Evolutionary conservation across 2,113 vertebrate species (phyloP).

Genomic region (Chlorodrepanis virens): DNA sequence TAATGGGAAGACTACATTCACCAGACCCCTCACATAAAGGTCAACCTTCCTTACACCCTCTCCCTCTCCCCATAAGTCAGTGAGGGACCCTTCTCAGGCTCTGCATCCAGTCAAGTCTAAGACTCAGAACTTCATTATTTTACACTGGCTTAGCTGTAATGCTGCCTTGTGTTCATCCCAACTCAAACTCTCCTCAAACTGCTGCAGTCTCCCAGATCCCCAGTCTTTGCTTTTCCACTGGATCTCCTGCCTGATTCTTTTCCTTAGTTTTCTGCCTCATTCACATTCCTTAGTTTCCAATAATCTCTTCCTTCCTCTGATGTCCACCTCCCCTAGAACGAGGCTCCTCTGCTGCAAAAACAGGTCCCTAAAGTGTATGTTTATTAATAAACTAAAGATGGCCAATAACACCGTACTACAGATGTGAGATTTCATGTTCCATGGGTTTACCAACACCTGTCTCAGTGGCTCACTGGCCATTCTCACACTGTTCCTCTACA

Average conservation of each 20-base stretch:
- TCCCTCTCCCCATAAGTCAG: not conserved
- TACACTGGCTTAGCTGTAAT: not conserved
- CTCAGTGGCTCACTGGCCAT: not conserved
- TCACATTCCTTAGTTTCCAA: not conserved
- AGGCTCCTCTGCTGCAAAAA: not conserved
- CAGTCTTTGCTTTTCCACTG: not conserved
- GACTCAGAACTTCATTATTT: not conserved
- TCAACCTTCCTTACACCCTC: not conserved
- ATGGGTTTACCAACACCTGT: not conserved
- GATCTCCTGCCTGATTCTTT: not conserved
- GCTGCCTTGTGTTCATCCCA: not conserved
- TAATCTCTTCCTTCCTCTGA: not conserved
- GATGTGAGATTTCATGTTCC: not conserved
- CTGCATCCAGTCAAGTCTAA: not conserved
- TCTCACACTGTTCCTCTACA: not conserved
- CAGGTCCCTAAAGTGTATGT: not conserved
- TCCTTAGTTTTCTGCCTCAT: not conserved
- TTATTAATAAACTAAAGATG: not conserved
- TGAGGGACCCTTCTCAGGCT: not conserved
- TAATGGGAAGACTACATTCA: not conserved
- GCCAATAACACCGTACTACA: not conserved
- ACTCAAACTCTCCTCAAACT: not conserved
- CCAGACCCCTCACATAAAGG: not conserved
- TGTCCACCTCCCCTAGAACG: not conserved
- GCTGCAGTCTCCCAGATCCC: not conserved